Evolutionary conservation across 2,797 vertebrate genomes (phyloP), one percentile per base, ranked within the genome.

Genomic region (Erethizon dorsatum): DNA sequence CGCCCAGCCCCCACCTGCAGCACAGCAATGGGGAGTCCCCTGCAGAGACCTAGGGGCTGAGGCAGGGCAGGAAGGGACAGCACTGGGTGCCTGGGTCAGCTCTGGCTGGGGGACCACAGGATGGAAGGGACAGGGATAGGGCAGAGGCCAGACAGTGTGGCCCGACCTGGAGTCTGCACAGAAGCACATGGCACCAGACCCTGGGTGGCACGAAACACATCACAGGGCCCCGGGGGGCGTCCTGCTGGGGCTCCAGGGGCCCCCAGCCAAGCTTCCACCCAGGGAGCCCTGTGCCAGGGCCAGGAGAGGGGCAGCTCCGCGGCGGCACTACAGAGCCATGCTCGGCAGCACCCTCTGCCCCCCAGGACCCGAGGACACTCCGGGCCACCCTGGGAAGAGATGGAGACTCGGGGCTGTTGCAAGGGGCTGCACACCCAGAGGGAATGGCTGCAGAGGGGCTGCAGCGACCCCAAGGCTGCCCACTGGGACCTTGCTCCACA

Each of bases 261-360:
- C 63, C 33, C n/a, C 67, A 28, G 37, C 24, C 41, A 31, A 77
- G 45, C 18, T 31, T 3, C 13, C 33, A 10, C 65, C 57, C 33
- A 4, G 77, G 0, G 3, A 22, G 14, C 31, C 50, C 3, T 0
- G 37, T 4, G 3, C 11, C 59, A 33, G 45, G 17, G 15, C 56
- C 52, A 17, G 37, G 45, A 45, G 8, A 80, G 56, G 26, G 26
- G 22, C 14, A 11, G 20, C 17, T 37, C 31, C 4, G 4, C 10
- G 12, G 56, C 9, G 5, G 37, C 33, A 11, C 7, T 54, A n/a
- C 47, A 0, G 0, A 3, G 26, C 54, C 77, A 41, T 10, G 37
- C 79, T 61, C 2, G 33, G 28, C n/a, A 24, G 17, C 37, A 89
- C 45, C 22, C 22, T 45, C 37, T 26, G 41, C 37, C 9, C 26